Evolutionary conservation across 1,140 invertebrate genomes (phyloP).

Genomic region (Meteorus sp.): DNA sequence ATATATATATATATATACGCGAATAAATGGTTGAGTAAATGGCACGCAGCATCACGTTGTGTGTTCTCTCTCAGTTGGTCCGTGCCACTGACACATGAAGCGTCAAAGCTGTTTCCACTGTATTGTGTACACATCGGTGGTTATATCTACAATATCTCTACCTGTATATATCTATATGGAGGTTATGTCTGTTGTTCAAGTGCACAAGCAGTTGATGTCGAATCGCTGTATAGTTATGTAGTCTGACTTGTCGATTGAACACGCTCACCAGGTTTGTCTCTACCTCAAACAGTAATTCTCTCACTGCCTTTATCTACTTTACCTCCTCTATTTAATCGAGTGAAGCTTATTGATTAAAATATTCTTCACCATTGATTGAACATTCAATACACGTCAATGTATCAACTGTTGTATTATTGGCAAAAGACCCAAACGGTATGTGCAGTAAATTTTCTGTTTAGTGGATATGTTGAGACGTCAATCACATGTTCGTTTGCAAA

Average conservation of each 20-base stretch:
- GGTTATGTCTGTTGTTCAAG: neutral
- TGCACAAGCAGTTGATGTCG: neutral
- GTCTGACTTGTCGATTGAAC: neutral
- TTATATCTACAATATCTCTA: neutral
- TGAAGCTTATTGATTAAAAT: neutral
- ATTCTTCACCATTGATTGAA: neutral
- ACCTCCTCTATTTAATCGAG: neutral
- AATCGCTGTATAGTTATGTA: neutral
- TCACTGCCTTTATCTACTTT: too few relatives aligned
- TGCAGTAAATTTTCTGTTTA: neutral
- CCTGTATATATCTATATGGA: too few relatives aligned
- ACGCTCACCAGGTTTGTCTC: too few relatives aligned
- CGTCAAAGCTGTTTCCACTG: neutral
- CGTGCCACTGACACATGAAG: too few relatives aligned
- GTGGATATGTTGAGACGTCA: constrained; percentile 5
- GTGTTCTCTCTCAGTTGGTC: too few relatives aligned
- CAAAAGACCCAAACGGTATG: neutral
- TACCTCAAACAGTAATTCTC: neutral
- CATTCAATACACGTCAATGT: neutral
- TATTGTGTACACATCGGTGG: too few relatives aligned
- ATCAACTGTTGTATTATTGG: constrained; percentile 4
- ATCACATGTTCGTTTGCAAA: neutral
- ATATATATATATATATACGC: too few relatives aligned
- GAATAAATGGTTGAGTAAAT: too few relatives aligned
- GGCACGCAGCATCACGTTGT: too few relatives aligned